Evolutionary conservation across 1,140 invertebrate genomes (phyloP), one percentile per base, ranked within the genome.

Genomic region (Drosophila aff.): DNA sequence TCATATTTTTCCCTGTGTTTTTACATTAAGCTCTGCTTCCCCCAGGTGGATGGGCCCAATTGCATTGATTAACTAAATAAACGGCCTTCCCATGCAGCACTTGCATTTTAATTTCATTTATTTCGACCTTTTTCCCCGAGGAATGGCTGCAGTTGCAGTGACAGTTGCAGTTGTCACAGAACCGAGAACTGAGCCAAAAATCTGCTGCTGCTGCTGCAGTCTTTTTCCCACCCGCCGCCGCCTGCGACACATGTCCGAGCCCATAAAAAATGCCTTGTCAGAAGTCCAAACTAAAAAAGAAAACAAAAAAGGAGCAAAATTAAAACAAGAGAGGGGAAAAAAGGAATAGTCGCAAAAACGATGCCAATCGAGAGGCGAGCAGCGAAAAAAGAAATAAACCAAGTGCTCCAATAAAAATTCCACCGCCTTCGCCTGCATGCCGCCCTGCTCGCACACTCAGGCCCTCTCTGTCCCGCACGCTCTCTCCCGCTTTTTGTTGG

Each of bases 331-430:
- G 53, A 57, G 53, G 36, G 15, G 21, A 57, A 57, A 57, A 55
- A 55, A 23, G 52, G 21, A 55, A 50, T 38, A 69, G n/a, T 11
- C 4, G 21, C 36, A 53, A 78, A 79, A 79, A 79, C 80, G 87
- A 87, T 78, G 68, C 83, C 81, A 87, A 89, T 87, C 83, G 65
- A 90, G 82, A 65, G 77, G 77, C 80, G 81, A 84, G 84, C 84
- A 81, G 68, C 38, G 64, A 28, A 76, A 85, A 79, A 76, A 77
- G 67, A 82, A 69, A 82, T 68, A 61, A 80, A 65, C 66, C 83
- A 87, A 87, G 85, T 89, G 84, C 85, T 87, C 84, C 84, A 87
- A 87, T 87, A 87, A 87, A 87, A 87, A 87, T 87, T 87, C 85
- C 85, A 82, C 84, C 84, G 84, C 84, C 84, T 87, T 78, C 74